Conservation (phyloP, 2,797 vertebrate species). For the Merluccius polli region DNA sequence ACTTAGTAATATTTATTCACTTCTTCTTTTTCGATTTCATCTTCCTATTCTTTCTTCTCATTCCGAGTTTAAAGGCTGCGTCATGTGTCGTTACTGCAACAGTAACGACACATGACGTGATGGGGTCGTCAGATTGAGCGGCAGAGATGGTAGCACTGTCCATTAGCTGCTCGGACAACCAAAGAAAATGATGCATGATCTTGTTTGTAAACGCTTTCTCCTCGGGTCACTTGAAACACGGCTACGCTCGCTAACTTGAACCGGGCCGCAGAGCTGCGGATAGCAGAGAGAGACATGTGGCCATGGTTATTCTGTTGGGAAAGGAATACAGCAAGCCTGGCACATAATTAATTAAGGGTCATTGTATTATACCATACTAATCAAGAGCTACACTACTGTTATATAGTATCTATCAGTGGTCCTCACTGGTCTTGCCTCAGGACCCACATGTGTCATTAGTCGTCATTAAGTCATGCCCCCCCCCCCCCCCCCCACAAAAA, state of each 20-base stretch:
- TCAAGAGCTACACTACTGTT: too few species aligned
- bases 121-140: not conserved
- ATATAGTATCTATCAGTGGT: too few species aligned
- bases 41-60: not conserved
- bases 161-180: slow-evolving; percentile 65
- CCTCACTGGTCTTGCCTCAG: too few species aligned
- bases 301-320: not conserved
- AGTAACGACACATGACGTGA: not conserved
- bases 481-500: too few species aligned
- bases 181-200: slow-evolving; percentile 60
- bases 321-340: not conserved
- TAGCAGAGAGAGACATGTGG: slow-evolving; percentile 27
- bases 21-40: too few species aligned
- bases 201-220: slow-evolving; percentile 59
- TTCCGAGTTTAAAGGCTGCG: not conserved
- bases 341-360: too few species aligned
- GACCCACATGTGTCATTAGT: too few species aligned
- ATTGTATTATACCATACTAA: not conserved
- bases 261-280: slow-evolving; percentile 47
- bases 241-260: slow-evolving; percentile 44
- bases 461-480: too few species aligned
- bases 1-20: not conserved
- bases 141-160: slow-evolving; percentile 49
- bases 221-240: slow-evolving; percentile 52
- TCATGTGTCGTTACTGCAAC: not conserved